Evolutionary conservation across 2,113 vertebrate genomes (phyloP), one percentile per base, ranked within the genome.

Genomic region (Eretmochelys imbricata): DNA sequence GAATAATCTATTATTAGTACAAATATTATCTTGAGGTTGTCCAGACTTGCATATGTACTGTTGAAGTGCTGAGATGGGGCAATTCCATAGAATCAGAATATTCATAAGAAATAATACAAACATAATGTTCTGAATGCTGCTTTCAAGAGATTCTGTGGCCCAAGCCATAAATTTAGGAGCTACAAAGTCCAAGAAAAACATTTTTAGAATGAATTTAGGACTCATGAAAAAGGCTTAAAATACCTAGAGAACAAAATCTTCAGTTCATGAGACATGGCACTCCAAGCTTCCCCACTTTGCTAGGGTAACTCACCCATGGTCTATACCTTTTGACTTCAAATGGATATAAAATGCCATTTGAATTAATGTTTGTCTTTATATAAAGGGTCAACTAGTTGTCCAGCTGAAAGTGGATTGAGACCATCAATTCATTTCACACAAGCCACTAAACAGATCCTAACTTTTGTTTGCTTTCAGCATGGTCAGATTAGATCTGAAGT

Each of bases 111-210:
- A 24, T 49, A 91, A 53, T 83, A 80, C 88, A 25, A 53, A 2
- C 49, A 48, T 19, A 2, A 35, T 25, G 27, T 10, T 13, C n/a
- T 1, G 0, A 84, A 90, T 46, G 85, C 80, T 1, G 0, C 0
- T 0, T 20, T 35, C 2, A 38, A 6, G 5, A 42, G 5, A 16
- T 69, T 81, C 1, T 0, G 0, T 27, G 69, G 2, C 50, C 0
- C 0, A 17, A 79, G 55, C 57, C 27, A 62, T 31, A 31, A 90
- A 16, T 48, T 0, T 0, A 48, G n/a, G 50, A 25, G 5, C 80
- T 88, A 2, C 0, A 35, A 38, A 31, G 53, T 72, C 79, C 79
- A 8, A 2, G 2, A 54, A 69, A 87, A 8, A 51, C 42, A 35
- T 16, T 75, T 53, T 0, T 62, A 62, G 17, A 27, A 38, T 17